Conservation (phyloP, 2,888 invertebrate genomes). For the Lordiphosa andalusiaca region DNA sequence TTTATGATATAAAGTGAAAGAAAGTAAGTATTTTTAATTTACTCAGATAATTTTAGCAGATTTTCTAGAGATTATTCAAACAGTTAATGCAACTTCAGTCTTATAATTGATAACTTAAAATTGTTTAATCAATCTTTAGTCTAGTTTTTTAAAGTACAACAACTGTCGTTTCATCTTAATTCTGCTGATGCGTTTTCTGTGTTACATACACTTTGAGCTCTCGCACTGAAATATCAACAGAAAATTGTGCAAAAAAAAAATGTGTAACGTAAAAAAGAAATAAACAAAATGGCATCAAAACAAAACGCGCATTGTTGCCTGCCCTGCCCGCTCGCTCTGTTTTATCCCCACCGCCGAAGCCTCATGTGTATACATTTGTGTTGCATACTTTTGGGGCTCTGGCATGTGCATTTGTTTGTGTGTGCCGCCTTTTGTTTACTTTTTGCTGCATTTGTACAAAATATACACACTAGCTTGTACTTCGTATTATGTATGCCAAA, state of each 20-base stretch:
- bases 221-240: constrained; percentile 39
- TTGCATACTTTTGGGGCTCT: constrained; percentile 56
- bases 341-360: constrained; percentile 1
- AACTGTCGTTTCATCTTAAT: too few relatives aligned
- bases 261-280: constrained; percentile 30
- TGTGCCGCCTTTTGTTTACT: constrained; percentile 56
- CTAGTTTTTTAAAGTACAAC: too few relatives aligned
- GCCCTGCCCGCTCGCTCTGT: neutral
- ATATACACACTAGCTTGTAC: constrained; percentile 1
- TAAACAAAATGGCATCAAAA: constrained; percentile 32
- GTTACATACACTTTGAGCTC: constrained; percentile 11
- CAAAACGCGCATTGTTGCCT: constrained; percentile 17
- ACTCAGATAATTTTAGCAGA: too few relatives aligned
- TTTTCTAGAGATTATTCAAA: too few relatives aligned
- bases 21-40: too few relatives aligned
- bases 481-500: constrained; percentile 44
- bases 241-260: constrained; percentile 24
- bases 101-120: too few relatives aligned
- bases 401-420: constrained; percentile 45
- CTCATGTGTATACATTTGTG: constrained; percentile 44
- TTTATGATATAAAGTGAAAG: too few relatives aligned
- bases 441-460: constrained; percentile 55
- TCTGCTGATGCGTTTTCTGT: neutral
- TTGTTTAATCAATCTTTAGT: too few relatives aligned
- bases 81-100: too few relatives aligned